These are phyloP conservation scores for Ornithoptera alexandrae DNA, from an alignment of 2,888 invertebrate genomes.

Conservation along the genomic window DNA sequence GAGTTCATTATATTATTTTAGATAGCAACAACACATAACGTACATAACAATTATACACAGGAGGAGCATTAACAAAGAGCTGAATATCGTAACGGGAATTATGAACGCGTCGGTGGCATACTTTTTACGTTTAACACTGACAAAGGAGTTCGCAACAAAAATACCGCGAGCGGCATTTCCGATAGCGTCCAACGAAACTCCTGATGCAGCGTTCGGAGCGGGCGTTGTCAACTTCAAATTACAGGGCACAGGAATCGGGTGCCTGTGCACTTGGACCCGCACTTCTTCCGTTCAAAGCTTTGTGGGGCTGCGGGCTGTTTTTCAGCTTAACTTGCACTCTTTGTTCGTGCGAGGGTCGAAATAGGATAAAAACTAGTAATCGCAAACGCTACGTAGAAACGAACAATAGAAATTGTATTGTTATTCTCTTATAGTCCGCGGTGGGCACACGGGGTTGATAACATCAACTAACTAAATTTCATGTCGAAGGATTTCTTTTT, in stretches of 20 bases:
- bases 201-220: slow-evolving; percentile 37
- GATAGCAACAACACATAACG: neutral
- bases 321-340: slow-evolving; percentile 58
- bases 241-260: slow-evolving; percentile 53
- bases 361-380: slow-evolving; percentile 45
- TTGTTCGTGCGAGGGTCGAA: slow-evolving; percentile 49
- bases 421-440: slow-evolving; percentile 15
- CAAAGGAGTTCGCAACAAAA: slow-evolving; percentile 36
- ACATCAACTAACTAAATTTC: slow-evolving; percentile 5
- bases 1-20: neutral
- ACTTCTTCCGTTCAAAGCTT: slow-evolving; percentile 61
- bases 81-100: slow-evolving; percentile 14
- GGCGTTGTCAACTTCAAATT: slow-evolving; percentile 61
- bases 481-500: slow-evolving; percentile 1
- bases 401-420: slow-evolving; percentile 20
- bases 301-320: slow-evolving; percentile 54
- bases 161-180: slow-evolving; percentile 36
- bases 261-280: slow-evolving; percentile 43
- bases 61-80: slow-evolving; percentile 8
- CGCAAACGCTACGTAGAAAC: slow-evolving; percentile 23
- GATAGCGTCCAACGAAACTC: slow-evolving; percentile 36
- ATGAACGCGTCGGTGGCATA: slow-evolving; percentile 32
- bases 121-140: slow-evolving; percentile 31
- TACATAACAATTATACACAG: neutral
- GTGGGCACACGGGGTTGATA: neutral